Percentiles rank a stretch among this genome's conserved stretches.
Evolutionary conservation across 2,797 vertebrate species (phyloP).

Genomic region (Atherinosoma microstoma): DNA sequence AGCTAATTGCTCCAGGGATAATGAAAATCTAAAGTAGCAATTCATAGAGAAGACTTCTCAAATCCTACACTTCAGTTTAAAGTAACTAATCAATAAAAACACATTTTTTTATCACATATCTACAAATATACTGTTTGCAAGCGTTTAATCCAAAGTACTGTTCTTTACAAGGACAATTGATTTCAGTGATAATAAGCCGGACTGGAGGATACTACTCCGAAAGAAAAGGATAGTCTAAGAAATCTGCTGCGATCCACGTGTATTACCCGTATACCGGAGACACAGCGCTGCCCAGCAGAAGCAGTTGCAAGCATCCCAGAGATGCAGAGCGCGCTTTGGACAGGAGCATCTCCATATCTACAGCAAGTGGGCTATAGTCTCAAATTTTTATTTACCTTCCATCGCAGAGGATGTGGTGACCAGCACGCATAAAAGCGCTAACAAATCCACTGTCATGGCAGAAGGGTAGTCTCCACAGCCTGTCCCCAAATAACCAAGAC

Average conservation of each 20-base stretch:
- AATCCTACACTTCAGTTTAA: background rate
- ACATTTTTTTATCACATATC: background rate
- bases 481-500: conserved; percentile 74
- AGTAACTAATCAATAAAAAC: background rate
- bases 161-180: background rate
- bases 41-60: background rate
- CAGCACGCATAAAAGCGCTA: conserved; percentile 81
- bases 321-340: conserved; percentile 21
- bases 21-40: conserved; percentile 12
- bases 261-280: conserved; percentile 34
- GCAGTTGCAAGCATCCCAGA: conserved; percentile 24
- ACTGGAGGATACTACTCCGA: conserved; percentile 3
- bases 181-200: background rate
- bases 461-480: conserved; percentile 74
- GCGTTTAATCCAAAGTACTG: background rate
- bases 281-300: conserved; percentile 28
- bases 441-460: conserved; percentile 86
- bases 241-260: conserved; percentile 67
- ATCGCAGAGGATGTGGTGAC: conserved; percentile 81
- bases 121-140: background rate
- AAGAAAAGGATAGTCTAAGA: conserved; percentile 28
- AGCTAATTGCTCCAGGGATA: conserved; percentile 16
- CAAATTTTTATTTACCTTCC: conserved; percentile 82
- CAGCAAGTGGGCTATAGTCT: conserved; percentile 32
- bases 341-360: conserved; percentile 25